Percentiles rank a stretch among this genome's conserved stretches.
phyloP scores from a whole-genome alignment of 2,888 invertebrate genomes.

The Himalopsyche anomala region DNA sequence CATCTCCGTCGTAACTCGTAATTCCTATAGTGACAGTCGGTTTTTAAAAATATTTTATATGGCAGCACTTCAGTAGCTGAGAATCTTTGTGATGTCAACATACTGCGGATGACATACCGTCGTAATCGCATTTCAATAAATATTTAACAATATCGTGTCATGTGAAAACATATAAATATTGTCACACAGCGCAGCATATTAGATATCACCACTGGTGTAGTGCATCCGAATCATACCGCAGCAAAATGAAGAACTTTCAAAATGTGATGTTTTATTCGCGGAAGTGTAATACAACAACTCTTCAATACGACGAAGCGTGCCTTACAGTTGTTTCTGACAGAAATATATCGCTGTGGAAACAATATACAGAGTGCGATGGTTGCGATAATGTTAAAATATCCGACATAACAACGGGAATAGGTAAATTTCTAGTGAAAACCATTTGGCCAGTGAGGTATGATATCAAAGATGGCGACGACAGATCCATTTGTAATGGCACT shows the following conservation, averaged over 20 bases:
- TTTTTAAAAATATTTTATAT: background rate
- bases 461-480: constrained; percentile 68
- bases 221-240: background rate
- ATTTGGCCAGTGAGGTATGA: constrained; percentile 71
- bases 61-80: background rate
- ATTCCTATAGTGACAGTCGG: no score
- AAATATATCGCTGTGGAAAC: constrained; percentile 72
- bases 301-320: constrained; percentile 74
- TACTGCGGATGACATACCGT: background rate
- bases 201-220: background rate
- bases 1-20: no score
- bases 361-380: constrained; percentile 73
- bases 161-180: background rate
- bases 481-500: constrained; percentile 72
- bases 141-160: background rate
- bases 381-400: constrained; percentile 55
- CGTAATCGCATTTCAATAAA: background rate
- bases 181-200: background rate
- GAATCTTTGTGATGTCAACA: constrained; percentile 30
- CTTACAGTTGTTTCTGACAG: constrained; percentile 71
- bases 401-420: constrained; percentile 66
- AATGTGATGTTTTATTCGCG: constrained; percentile 73
- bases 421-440: constrained; percentile 69
- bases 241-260: constrained; percentile 71
- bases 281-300: constrained; percentile 70